Evolutionary conservation across 2,797 vertebrate species (phyloP), one percentile per base, ranked within the genome.

Genomic region (Apodemus agrarius): DNA sequence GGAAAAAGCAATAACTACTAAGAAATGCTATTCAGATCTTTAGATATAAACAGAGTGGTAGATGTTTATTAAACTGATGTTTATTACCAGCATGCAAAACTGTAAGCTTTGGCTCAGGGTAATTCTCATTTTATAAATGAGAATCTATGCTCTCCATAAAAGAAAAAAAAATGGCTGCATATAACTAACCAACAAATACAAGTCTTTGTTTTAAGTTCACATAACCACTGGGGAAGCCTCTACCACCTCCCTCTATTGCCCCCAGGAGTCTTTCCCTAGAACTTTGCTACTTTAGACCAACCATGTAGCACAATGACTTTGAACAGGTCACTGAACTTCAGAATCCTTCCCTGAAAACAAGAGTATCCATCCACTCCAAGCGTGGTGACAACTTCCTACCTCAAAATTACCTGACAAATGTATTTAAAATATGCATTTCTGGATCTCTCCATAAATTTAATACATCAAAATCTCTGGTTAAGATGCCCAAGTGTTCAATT

Each of bases 341-440:
- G 3, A 34, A 29, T 74, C 72, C 24, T 21, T 29, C 26, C 46
- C 74, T 54, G 0, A 3, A 89, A n/a, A 84, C 11, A 74, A 76
- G 37, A 82, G 31, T 43, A 26, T 49, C 46, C 46, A 49, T 31
- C 14, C 40, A 59, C 79, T 75, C 17, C 54, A 82, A 82, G 21
- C 34, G 69, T 22, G 43, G 37, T 37, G 19, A 95, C 65, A 74
- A 21, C 37, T 29, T 93, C 40, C 74, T 72, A 14, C n/a, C 43
- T 72, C 31, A 40, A 40, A 84, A 80, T 81, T 37, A 72, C 29
- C 67, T 87, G 78, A 52, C 57, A 81, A 59, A n/a, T 4, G 49
- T 85, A 80, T 92, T 91, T 89, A 92, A 97, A 89, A 40, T 59
- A 26, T 63, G 82, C 52, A 78, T 92, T 94, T 92, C 75, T 2